Base-by-base conservation (phyloP, 2,888 invertebrate species). In the Neria commutata region DNA sequence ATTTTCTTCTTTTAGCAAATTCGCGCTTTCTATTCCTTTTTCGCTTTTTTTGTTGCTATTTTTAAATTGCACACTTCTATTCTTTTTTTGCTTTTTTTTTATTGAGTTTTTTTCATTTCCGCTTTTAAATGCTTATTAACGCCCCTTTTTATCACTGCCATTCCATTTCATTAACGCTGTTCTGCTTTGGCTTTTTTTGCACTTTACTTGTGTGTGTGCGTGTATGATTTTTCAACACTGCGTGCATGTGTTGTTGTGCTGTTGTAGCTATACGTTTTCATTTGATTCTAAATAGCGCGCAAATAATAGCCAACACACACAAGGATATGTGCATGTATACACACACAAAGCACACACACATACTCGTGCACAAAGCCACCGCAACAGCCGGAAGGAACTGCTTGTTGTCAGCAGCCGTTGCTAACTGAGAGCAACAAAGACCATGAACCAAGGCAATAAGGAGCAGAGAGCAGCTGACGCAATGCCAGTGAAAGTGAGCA, bases 31-130 rank as follows among this genome's bases (percentile, higher is more conserved):
- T 42, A 11, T 29, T 6, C 29, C 29, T 29, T 8, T 37, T 37
- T 37, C 21, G 29, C 11, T 6, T 11, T 11, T 29, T 8, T 8
- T 29, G 29, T 6, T 29, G 29, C 19, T 19, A 42, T 21, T 4
- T 42, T 37, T 37, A 11, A 19, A n/a, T n/a, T n/a, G n/a, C n/a
- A 37, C 37, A n/a, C 37, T 19, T 42, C n/a, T n/a, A n/a, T 37
- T 37, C n/a, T 37, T 37, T 37, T 37, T 37, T n/a, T 14, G n/a
- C 50, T 5, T 40, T 48, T 49, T 49, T 14, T 29, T 29, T 33
- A 19, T 33, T 50, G 1, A n/a, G 19, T 21, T 33, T 10, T 51
- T 46, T 23, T 21, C 11, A 21, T 46, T 23, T 5, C 2, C 16
- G 11, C 16, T 34, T 34, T 34, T 11, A 25, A 26, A n/a, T n/a